These are phyloP conservation scores for Parasteatoda lunata DNA, from an alignment of 2,888 invertebrate species.

Conservation along the genomic window DNA sequence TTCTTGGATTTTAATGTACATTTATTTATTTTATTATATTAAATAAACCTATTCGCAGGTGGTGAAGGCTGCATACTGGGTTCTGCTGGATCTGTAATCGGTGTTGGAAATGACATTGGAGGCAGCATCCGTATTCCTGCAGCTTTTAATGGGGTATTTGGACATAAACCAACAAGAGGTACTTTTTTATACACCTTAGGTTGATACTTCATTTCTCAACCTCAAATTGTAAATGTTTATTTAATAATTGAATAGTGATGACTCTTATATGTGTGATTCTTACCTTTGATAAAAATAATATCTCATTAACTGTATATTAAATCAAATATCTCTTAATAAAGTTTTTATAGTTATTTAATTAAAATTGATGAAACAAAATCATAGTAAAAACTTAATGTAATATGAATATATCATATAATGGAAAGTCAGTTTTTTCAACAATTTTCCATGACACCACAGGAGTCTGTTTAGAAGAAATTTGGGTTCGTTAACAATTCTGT, in stretches of 20 bases:
- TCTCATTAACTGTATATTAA: too few relatives aligned
- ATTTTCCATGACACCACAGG: too few relatives aligned
- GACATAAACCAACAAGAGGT: conserved; percentile 84
- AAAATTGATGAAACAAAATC: too few relatives aligned
- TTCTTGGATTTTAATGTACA: too few relatives aligned
- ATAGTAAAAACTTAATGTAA: too few relatives aligned
- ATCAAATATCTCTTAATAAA: too few relatives aligned
- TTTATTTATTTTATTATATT: too few relatives aligned
- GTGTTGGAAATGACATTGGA: conserved; percentile 94
- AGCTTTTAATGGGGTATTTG: conserved; percentile 91
- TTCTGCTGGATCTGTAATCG: conserved; percentile 86
- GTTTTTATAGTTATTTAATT: too few relatives aligned
- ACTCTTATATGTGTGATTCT: background rate
- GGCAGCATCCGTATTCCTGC: conserved; percentile 95
- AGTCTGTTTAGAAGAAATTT: too few relatives aligned
- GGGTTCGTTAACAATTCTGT: too few relatives aligned
- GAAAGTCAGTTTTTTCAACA: too few relatives aligned
- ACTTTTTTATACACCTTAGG: conserved; percentile 43
- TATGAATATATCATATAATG: too few relatives aligned
- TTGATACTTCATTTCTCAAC: background rate
- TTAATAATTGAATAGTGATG: background rate
- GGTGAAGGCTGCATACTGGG: conserved; percentile 80
- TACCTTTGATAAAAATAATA: background rate
- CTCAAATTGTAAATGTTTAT: background rate
- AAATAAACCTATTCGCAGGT: conserved; percentile 70